Base-by-base conservation (phyloP, 2,797 vertebrate species). In the Lithobates pipiens region DNA sequence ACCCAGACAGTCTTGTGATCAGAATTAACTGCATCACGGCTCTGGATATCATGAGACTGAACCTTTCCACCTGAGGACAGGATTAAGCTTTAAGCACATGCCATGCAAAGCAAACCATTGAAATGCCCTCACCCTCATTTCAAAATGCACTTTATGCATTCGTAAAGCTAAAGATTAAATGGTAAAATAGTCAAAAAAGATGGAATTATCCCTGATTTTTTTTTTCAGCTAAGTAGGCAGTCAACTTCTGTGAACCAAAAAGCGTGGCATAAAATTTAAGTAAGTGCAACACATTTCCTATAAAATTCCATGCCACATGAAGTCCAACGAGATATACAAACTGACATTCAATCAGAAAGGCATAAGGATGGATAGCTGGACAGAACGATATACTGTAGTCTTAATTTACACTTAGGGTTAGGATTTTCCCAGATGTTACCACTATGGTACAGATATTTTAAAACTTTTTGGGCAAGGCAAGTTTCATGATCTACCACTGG, bases 1-100 rank as follows among this genome's bases (percentile, higher is more conserved):
- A 78, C 70, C 46, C 85, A 76, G 84, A 80, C 76, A 68, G 80
- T 87, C 85, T 83, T 87, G 85, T 83, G 85, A 87, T 74, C 54
- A 78, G 85, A 78, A 82, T 83, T 83, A 77, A 79, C 36, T 57
- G 67, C 72, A 67, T 83, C 54, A 75, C n/a, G 77, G 76, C 69
- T 83, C 63, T 72, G n/a, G 15, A 39, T 78, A 83, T 86, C 85
- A 86, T 83, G 70, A 83, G 85, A 86, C 80, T 82, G 32, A 79
- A 61, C 34, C 21, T 69, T 78, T 32, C 57, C 77, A 80, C 54
- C 57, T 67, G 54, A 72, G 32, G 44, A 67, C 70, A 80, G 23
- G 29, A 69, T 70, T 85, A 68, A 76, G 54, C 73, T 57, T n/a
- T 50, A 11, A 73, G 69, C 36, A 32, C 57, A 50, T 15, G 74